A percentile compares a stretch with the other conserved stretches of the same genome.
Conservation (phyloP, 2,888 invertebrate species). For the Lydus trimaculatus region DNA sequence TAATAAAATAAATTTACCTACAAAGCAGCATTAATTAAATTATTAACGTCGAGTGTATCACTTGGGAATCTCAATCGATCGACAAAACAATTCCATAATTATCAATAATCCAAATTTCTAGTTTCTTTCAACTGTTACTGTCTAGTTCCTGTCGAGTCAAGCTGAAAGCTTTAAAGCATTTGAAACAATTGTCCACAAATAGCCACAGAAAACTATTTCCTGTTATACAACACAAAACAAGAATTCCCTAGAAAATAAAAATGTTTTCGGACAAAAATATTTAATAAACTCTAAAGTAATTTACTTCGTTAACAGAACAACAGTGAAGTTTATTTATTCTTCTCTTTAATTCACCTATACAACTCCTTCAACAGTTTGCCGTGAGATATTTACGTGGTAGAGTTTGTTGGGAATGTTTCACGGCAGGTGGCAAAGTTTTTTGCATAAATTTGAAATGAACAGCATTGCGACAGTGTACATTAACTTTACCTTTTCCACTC, state of each 20-base stretch:
- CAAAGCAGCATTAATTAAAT: constrained; percentile 12
- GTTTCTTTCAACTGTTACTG: too few species aligned
- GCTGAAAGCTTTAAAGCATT: constrained; percentile 24
- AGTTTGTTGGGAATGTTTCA: constrained; percentile 37
- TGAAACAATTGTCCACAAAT: constrained; percentile 14
- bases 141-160: constrained; percentile 25
- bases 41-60: neutral
- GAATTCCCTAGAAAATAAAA: constrained; percentile 8
- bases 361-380: constrained; percentile 33
- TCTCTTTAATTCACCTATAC: constrained; percentile 7
- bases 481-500: neutral
- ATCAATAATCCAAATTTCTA: constrained; percentile 6
- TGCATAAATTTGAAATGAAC: constrained; percentile 42
- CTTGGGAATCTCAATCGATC: neutral
- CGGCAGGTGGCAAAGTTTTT: constrained; percentile 44
- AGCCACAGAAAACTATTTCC: neutral
- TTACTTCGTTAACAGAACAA: constrained; percentile 36
- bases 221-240: neutral
- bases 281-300: constrained; percentile 44
- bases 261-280: constrained; percentile 29
- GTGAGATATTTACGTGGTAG: constrained; percentile 39
- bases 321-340: constrained; percentile 30
- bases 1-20: constrained; percentile 10
- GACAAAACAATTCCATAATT: constrained; percentile 16
- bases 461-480: constrained; percentile 26